Base-by-base conservation (phyloP, 2,888 invertebrate species). In the Hypolimnas misippus region DNA sequence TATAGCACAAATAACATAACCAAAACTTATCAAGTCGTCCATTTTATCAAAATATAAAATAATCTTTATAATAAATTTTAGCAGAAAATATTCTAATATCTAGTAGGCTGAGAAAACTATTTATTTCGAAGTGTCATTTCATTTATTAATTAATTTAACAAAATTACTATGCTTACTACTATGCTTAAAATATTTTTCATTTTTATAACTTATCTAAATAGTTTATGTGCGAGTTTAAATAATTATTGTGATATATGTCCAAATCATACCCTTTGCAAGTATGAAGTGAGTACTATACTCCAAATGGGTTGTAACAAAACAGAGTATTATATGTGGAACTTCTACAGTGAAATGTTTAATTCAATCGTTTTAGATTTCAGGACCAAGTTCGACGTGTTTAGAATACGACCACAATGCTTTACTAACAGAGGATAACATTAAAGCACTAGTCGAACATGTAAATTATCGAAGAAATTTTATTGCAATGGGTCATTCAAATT, bases 1-100 rank as follows among this genome's bases (percentile, higher is more conserved):
- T 68, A 87, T 70, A 75, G 83, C 76, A 82, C 77, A 73, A 83
- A 83, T 83, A 89, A 83, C 89, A 89, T 89, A 87, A 89, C 87
- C 81, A 84, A 82, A 65, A 67, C 65, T 76, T 76, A 72, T 60
- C 73, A 77, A 79, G 76, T 66, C 68, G 70, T 68, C 73, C 84
- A 89, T 87, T 81, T 79, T 86, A 80, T 69, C 69, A 70, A 71
- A 73, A 10, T n/a, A 42, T 54, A 38, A 38, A 17, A n/a, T n/a
- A 14, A 7, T 10, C 49, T 49, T 55, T 49, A 56, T n/a, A 2
- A 21, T 25, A 12, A 25, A 31, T 21, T 63, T 40, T 17, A n/a
- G 19, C 1, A 49, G 16, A 51, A 4, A 12, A 42, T n/a, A n/a
- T n/a, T n/a, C n/a, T n/a, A n/a, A n/a, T n/a, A 64, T 67, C 67